These are phyloP conservation scores for Cerceris rybyensis DNA, from an alignment of 2,888 invertebrate genomes.

Conservation along the genomic window DNA sequence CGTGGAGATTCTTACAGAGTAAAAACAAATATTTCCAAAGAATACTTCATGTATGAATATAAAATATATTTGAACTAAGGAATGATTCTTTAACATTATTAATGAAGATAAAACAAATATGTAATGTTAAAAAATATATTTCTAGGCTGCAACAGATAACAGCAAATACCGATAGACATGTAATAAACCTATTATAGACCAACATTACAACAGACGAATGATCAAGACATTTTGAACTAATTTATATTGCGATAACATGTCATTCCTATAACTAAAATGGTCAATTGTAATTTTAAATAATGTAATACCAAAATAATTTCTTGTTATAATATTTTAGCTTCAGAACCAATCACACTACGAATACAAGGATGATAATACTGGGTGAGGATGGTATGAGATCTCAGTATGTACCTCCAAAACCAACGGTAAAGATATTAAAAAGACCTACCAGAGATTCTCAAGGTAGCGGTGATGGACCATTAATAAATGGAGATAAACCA, in stretches of 20 bases:
- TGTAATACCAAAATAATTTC: not conserved
- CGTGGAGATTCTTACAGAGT: conserved; percentile 18
- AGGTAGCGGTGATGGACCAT: conserved; percentile 83
- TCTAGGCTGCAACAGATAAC: no score
- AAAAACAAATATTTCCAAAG: not conserved
- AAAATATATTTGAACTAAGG: not conserved
- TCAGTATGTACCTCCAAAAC: conserved; percentile 90
- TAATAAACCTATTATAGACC: not conserved
- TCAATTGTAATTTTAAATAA: not conserved
- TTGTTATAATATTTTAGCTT: conserved; percentile 57
- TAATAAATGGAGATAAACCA: conserved; percentile 87
- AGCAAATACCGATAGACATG: not conserved
- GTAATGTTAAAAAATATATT: no score
- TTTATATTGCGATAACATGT: not conserved
- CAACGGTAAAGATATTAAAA: conserved; percentile 92
- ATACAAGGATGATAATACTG: conserved; percentile 87
- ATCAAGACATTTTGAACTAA: not conserved
- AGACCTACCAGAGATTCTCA: conserved; percentile 84
- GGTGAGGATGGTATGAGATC: conserved; percentile 91
- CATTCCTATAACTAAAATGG: not conserved
- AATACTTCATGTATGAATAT: not conserved
- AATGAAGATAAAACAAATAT: no score
- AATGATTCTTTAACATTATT: not conserved
- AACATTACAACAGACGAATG: not conserved
- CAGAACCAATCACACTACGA: conserved; percentile 66